Conservation (phyloP, 2,113 vertebrate genomes). For the Bungarus multicinctus region DNA sequence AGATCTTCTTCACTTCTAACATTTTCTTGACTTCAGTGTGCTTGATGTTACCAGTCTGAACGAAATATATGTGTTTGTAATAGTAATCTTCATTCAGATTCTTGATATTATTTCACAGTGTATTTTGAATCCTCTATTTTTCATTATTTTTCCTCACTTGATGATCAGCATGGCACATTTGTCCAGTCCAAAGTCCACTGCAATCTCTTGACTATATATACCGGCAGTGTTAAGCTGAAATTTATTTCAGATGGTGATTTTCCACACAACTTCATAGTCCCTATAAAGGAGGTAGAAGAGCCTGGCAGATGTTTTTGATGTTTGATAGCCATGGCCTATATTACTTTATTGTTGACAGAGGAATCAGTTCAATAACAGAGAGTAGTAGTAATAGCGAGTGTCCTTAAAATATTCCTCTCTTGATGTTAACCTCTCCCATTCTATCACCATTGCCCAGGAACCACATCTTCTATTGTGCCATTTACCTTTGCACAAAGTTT, state of each 20-base stretch:
- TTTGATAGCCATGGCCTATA: not conserved
- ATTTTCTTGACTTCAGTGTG: not conserved
- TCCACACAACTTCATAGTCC: not conserved
- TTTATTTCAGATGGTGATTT: not conserved
- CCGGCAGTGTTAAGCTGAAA: not conserved
- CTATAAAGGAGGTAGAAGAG: not conserved
- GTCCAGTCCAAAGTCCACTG: not conserved
- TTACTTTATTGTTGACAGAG: not conserved
- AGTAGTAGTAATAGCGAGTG: not conserved
- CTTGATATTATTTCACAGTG: not conserved
- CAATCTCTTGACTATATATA: not conserved
- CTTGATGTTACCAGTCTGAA: not conserved
- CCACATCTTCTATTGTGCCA: not conserved
- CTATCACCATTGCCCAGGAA: not conserved
- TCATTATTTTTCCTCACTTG: not conserved
- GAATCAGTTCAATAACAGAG: not conserved
- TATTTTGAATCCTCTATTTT: not conserved
- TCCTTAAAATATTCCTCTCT: not conserved
- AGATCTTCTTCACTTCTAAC: not conserved
- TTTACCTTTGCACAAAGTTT: not conserved
- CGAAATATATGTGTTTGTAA: not conserved
- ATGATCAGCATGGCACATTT: not conserved
- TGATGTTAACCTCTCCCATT: not conserved
- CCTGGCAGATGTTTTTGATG: not conserved
- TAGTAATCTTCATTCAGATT: not conserved